Conservation (phyloP, 2,888 invertebrate species). For the Encarsia formosa region DNA sequence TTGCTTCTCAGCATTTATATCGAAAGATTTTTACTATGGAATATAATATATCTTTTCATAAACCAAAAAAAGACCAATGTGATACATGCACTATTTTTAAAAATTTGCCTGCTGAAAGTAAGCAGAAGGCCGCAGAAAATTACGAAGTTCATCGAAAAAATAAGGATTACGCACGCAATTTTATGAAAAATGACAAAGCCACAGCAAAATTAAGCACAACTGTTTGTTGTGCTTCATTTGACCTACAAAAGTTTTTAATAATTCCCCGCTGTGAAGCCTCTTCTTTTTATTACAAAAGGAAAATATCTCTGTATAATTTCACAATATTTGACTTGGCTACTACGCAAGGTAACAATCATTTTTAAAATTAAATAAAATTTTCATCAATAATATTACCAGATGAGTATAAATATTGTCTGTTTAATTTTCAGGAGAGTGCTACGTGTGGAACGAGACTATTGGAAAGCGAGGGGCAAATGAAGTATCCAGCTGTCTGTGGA, state of each 20-base stretch:
- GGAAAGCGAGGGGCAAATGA: slow-evolving; percentile 5
- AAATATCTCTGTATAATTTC: slow-evolving; percentile 6
- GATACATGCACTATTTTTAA: neutral
- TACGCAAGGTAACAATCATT: neutral
- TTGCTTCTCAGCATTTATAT: no score
- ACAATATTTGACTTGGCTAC: slow-evolving; percentile 8
- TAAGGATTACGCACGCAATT: neutral
- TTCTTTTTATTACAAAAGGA: neutral
- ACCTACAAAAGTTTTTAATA: slow-evolving; percentile 2
- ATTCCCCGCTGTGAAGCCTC: neutral
- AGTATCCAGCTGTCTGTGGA: slow-evolving; percentile 4
- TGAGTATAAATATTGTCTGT: no score
- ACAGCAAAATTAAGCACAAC: neutral
- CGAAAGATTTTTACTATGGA: no score
- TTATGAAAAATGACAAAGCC: neutral
- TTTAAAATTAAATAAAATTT: no score
- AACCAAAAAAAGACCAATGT: neutral
- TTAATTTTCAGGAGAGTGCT: no score
- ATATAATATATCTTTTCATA: neutral
- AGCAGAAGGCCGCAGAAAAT: neutral
- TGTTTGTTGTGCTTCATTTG: slow-evolving; percentile 3
- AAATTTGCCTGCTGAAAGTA: neutral
- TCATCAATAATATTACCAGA: no score
- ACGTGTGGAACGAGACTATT: slow-evolving; percentile 6
- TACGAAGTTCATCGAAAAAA: neutral